Evolutionary conservation across 2,888 invertebrate genomes (phyloP).

Genomic region (Bruchidius siliquastri): DNA sequence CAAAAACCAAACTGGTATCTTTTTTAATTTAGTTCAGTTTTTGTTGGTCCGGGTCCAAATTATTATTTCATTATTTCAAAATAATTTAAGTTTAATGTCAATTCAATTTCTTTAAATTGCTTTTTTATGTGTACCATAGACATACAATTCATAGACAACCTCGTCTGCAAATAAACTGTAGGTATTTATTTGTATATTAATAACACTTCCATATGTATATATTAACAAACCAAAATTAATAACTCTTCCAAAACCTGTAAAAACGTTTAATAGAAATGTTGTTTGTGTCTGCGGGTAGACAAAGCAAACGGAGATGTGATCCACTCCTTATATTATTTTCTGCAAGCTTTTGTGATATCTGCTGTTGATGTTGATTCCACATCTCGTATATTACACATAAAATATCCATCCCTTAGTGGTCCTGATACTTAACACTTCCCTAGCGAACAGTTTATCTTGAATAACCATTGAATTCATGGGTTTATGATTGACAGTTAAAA

Average conservation of each 20-base stretch:
- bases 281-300: neutral
- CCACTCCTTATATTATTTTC: conserved; percentile 21
- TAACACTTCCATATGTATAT: neutral
- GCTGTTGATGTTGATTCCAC: conserved; percentile 36
- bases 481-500: no score
- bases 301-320: neutral
- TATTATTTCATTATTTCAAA: no score
- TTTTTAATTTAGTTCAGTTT: no score
- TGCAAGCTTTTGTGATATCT: conserved; percentile 42
- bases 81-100: no score
- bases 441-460: conserved; percentile 23
- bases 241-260: neutral
- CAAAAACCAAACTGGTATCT: no score
- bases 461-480: no score
- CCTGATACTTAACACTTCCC: conserved; percentile 14
- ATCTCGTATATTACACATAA: neutral
- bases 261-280: neutral
- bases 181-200: neutral
- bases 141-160: no score
- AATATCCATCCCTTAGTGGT: conserved; percentile 3
- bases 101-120: no score
- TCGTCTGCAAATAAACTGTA: neutral
- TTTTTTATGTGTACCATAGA: no score
- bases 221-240: neutral
- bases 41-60: no score